A percentile compares a stretch with the other conserved stretches of the same genome.
Conservation (phyloP, 1,140 invertebrate species). For the Scaptodrosophila lebanonensis region DNA sequence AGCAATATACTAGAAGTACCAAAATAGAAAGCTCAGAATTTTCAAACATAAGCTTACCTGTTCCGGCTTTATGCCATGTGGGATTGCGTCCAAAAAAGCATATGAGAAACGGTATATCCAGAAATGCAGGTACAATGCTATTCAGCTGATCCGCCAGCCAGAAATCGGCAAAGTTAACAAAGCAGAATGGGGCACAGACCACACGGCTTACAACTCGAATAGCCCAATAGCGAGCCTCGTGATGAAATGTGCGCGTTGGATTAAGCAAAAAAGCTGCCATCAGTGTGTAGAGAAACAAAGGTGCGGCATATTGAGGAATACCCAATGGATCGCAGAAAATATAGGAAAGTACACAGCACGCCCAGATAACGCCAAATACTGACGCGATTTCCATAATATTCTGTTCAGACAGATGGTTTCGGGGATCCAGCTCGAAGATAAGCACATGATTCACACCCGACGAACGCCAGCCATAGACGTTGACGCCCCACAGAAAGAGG, state of each 20-base stretch:
- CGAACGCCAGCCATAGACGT: constrained; percentile 92
- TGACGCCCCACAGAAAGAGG: constrained; percentile 91
- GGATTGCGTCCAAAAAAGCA: constrained; percentile 88
- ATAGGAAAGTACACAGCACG: constrained; percentile 82
- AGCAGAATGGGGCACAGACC: constrained; percentile 94
- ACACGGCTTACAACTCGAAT: constrained; percentile 82
- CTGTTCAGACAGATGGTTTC: constrained; percentile 91
- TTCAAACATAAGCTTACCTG: constrained; percentile 79
- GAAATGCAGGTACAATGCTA: constrained; percentile 91
- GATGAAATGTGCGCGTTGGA: constrained; percentile 87
- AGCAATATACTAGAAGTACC: too few species aligned
- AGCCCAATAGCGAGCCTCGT: constrained; percentile 85
- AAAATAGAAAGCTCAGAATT: not conserved
- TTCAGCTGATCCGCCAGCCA: constrained; percentile 99
- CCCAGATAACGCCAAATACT: constrained; percentile 91
- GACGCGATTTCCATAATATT: constrained; percentile 92
- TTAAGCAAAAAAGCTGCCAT: constrained; percentile 88
- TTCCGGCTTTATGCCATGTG: constrained; percentile 82
- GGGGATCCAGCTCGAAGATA: constrained; percentile 94
- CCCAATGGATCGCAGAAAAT: constrained; percentile 85
- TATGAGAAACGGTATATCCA: constrained; percentile 96
- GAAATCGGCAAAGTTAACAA: constrained; percentile 99
- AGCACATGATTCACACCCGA: constrained; percentile 92
- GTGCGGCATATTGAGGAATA: constrained; percentile 88
- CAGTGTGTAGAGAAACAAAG: constrained; percentile 84